Evolutionary conservation across 2,888 invertebrate genomes (phyloP).

Genomic region (Hoplodrina ambigua): DNA sequence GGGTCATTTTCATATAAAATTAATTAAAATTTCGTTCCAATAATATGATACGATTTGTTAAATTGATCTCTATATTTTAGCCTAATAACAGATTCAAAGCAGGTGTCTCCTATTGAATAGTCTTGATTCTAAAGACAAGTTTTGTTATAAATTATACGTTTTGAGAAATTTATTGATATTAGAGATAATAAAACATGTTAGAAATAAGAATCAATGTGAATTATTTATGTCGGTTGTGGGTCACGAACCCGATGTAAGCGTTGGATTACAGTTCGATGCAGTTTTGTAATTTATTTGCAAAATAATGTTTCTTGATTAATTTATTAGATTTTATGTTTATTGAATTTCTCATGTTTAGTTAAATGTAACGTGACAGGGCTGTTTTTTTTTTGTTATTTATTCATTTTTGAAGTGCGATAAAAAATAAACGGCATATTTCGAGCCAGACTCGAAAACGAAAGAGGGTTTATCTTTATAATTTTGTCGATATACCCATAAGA

Average conservation of each 20-base stretch:
- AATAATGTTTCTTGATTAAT: not conserved
- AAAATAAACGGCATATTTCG: too few species aligned
- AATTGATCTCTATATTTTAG: constrained; percentile 40
- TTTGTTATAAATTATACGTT: constrained; percentile 40
- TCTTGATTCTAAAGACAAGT: constrained; percentile 25
- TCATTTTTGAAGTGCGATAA: too few species aligned
- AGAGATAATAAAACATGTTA: constrained; percentile 36
- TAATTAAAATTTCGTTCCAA: constrained; percentile 29
- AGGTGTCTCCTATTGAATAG: constrained; percentile 27
- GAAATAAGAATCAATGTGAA: constrained; percentile 20
- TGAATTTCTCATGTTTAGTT: too few species aligned
- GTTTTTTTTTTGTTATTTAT: too few species aligned
- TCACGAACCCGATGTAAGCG: constrained; percentile 10
- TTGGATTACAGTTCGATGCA: constrained; percentile 22
- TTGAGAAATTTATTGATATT: constrained; percentile 47
- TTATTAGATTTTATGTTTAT: too few species aligned
- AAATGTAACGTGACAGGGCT: too few species aligned
- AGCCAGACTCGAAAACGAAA: too few species aligned
- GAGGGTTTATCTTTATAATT: too few species aligned
- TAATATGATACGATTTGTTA: constrained; percentile 23
- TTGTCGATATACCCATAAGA: too few species aligned
- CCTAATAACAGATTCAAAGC: constrained; percentile 16
- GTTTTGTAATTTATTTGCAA: constrained; percentile 14
- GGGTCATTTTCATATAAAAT: constrained; percentile 15
- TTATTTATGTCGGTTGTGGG: constrained; percentile 37